Percentiles rank a stretch among this genome's conserved stretches.
phyloP scores from a whole-genome alignment of 23 tunicate species.

The Clavelina lepadiformis region DNA sequence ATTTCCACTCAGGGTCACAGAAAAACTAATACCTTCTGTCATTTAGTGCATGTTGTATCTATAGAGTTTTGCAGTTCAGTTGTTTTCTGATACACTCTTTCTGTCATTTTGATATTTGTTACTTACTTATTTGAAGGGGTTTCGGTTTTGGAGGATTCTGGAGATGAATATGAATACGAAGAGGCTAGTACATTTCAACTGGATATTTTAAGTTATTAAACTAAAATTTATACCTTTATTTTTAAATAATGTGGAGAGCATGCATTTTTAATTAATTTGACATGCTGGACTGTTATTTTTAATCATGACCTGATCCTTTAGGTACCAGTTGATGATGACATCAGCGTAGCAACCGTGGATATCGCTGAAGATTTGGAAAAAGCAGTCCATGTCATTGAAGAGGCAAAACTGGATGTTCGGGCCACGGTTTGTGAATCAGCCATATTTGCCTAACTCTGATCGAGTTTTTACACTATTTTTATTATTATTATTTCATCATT shows the following conservation, averaged over 20 bases:
- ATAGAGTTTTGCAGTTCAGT: neutral
- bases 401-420: constrained; percentile 45
- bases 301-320: neutral
- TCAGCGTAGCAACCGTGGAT: constrained; percentile 51
- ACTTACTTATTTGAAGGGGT: constrained; percentile 35
- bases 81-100: too few relatives aligned
- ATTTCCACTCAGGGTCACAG: neutral
- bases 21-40: neutral
- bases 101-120: too few relatives aligned
- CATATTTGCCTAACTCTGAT: neutral
- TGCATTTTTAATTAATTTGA: neutral
- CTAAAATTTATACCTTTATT: neutral
- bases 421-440: constrained; percentile 10
- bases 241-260: neutral
- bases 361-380: constrained; percentile 56
- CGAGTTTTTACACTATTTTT: neutral
- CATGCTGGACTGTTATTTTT: neutral
- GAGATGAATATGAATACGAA: constrained; percentile 86
- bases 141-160: constrained; percentile 72
- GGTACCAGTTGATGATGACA: constrained; percentile 87
- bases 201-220: too few relatives aligned
- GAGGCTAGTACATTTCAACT: too few relatives aligned
- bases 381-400: constrained; percentile 70
- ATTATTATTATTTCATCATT: neutral
- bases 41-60: neutral